phyloP scores from a whole-genome alignment of 2,888 invertebrate genomes.

The Polydrusus cervinus region DNA sequence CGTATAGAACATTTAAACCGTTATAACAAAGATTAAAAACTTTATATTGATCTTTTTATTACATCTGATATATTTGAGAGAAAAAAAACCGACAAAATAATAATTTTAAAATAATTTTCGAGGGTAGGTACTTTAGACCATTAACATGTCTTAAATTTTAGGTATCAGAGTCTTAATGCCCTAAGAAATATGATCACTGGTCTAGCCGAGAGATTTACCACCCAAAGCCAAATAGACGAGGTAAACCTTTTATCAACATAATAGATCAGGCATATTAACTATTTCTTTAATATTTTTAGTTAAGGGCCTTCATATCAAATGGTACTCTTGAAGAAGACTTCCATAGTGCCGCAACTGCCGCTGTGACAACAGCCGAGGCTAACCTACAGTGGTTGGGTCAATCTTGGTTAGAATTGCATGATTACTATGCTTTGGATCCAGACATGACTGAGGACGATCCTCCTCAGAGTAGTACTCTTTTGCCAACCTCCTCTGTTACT shows the following conservation, averaged over 20 bases:
- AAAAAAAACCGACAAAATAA: too few species aligned
- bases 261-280: too few species aligned
- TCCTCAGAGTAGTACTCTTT: neutral
- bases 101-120: too few species aligned
- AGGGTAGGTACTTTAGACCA: too few species aligned
- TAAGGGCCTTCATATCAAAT: slow-evolving; percentile 47
- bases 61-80: too few species aligned
- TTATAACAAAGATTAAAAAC: neutral
- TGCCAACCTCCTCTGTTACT: too few species aligned
- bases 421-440: slow-evolving; percentile 44
- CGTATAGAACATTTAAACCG: too few species aligned
- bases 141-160: slow-evolving; percentile 25
- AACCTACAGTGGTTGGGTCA: slow-evolving; percentile 50
- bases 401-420: slow-evolving; percentile 47
- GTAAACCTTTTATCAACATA: slow-evolving; percentile 21
- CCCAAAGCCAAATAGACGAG: slow-evolving; percentile 46
- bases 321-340: slow-evolving; percentile 47
- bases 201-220: slow-evolving; percentile 56
- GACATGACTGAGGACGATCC: slow-evolving; percentile 22
- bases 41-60: too few species aligned
- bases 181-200: slow-evolving; percentile 53
- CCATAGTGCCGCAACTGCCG: slow-evolving; percentile 33
- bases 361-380: slow-evolving; percentile 42
- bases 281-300: slow-evolving; percentile 35
- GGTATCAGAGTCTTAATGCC: slow-evolving; percentile 55